Conservation (phyloP, 2,113 vertebrate species). For the Bagarius yarrelli region DNA sequence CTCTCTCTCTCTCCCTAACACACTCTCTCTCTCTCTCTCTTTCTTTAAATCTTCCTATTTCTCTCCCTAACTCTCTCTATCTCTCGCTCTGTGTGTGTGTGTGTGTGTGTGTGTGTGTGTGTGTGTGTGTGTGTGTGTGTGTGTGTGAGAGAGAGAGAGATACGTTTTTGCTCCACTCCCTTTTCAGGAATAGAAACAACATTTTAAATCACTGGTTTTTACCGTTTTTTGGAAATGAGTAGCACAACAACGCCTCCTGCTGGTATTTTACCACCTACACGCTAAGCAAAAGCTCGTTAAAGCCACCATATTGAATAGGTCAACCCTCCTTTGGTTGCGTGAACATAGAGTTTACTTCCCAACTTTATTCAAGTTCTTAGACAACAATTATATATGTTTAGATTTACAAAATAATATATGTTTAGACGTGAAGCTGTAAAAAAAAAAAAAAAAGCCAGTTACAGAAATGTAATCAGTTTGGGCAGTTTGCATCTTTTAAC, state of each 20-base stretch:
- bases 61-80: too few species aligned
- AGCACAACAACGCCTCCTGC: conserved; percentile 5
- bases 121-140: background rate
- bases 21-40: too few species aligned
- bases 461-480: background rate
- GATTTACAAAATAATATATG: too few species aligned
- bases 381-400: background rate
- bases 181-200: background rate
- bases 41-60: too few species aligned
- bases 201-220: background rate
- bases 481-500: background rate
- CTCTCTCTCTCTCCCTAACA: too few species aligned
- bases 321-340: background rate
- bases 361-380: background rate
- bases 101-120: background rate
- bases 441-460: background rate
- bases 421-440: too few species aligned
- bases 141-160: background rate
- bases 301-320: conserved; percentile 9
- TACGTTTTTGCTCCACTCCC: background rate
- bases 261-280: background rate
- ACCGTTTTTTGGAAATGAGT: background rate
- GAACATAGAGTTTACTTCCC: background rate
- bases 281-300: background rate
- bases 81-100: too few species aligned